These are phyloP conservation scores for Cichladusa arquata DNA, from an alignment of 2,113 vertebrate genomes.

Conservation along the genomic window DNA sequence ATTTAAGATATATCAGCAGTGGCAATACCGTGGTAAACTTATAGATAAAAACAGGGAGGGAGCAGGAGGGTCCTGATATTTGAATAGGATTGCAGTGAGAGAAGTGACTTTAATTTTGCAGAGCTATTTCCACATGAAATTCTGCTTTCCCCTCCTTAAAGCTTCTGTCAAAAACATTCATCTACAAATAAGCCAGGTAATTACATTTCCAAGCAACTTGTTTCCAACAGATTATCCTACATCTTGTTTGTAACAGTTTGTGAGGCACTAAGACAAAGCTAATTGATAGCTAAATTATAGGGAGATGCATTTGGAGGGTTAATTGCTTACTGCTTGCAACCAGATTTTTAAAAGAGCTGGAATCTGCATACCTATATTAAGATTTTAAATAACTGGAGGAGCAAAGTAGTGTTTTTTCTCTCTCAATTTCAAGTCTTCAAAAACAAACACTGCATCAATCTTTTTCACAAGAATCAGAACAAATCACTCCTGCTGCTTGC, in stretches of 20 bases:
- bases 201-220: not conserved
- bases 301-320: conserved; percentile 49
- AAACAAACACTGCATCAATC: conserved; percentile 9
- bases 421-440: conserved; percentile 17
- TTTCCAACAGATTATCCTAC: not conserved
- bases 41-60: not conserved
- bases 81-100: not conserved
- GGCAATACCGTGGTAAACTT: rapidly evolving
- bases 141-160: not conserved
- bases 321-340: conserved; percentile 37
- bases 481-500: conserved; percentile 37
- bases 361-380: conserved; percentile 22
- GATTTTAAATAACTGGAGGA: not conserved
- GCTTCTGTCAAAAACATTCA: not conserved
- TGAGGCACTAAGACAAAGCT: conserved; percentile 18
- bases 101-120: not conserved
- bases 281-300: conserved; percentile 68
- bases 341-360: not conserved
- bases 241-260: conserved; percentile 47
- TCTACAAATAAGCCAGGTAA: not conserved
- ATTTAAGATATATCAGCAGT: rapidly evolving
- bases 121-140: not conserved
- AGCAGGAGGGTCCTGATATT: not conserved
- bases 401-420: not conserved
- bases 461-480: conserved; percentile 14